phyloP scores from a whole-genome alignment of 2,888 invertebrate species.

The Salticus scenicus region DNA sequence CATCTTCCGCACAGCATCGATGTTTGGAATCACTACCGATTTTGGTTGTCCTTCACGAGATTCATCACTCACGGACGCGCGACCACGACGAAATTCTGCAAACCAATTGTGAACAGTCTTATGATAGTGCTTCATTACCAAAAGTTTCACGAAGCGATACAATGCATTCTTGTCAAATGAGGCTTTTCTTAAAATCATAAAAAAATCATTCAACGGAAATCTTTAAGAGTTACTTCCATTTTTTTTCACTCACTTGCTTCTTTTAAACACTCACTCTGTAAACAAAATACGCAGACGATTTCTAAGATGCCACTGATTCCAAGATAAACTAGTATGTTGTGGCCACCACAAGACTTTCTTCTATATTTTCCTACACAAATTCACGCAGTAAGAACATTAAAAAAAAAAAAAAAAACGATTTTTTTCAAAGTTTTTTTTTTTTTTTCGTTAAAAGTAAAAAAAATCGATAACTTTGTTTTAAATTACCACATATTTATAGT shows the following conservation, averaged over 20 bases:
- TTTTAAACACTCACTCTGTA: background rate
- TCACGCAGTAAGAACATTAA: too few relatives aligned
- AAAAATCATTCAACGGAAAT: constrained; percentile 3
- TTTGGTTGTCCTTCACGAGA: constrained; percentile 7
- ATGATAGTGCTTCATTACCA: constrained; percentile 15
- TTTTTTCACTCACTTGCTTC: constrained; percentile 2
- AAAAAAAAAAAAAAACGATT: too few relatives aligned
- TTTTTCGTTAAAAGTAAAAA: too few relatives aligned
- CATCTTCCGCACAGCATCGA: constrained; percentile 24
- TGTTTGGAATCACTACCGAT: constrained; percentile 11
- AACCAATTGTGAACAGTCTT: constrained; percentile 19
- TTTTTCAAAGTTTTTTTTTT: too few relatives aligned
- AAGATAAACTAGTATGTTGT: too few relatives aligned
- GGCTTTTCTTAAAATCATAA: constrained; percentile 19
- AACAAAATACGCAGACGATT: too few relatives aligned
- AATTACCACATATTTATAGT: too few relatives aligned
- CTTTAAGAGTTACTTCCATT: background rate
- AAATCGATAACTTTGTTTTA: too few relatives aligned
- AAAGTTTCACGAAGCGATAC: constrained; percentile 10
- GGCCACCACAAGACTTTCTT: too few relatives aligned
- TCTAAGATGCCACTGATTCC: too few relatives aligned
- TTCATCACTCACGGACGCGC: constrained; percentile 20
- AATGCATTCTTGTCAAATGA: constrained; percentile 7
- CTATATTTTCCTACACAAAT: too few relatives aligned
- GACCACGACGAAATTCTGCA: constrained; percentile 21